Evolutionary conservation across 2,888 invertebrate species (phyloP).

Genomic region (Fragum whitleyi): DNA sequence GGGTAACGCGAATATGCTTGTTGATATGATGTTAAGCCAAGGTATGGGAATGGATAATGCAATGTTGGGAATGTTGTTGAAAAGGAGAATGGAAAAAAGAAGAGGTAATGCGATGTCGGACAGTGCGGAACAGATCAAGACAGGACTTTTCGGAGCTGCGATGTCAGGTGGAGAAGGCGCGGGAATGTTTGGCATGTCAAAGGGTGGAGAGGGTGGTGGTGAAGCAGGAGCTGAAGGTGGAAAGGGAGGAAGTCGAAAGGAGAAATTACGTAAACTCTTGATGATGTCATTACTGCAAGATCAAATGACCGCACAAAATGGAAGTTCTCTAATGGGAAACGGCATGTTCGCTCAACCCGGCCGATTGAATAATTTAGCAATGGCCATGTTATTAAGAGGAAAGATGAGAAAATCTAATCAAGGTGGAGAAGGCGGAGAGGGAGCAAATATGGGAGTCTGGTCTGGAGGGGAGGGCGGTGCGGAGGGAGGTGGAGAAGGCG

Average conservation of each 20-base stretch:
- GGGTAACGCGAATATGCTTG: background rate
- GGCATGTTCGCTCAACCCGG: background rate
- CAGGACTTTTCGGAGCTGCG: background rate
- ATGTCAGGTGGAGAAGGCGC: background rate
- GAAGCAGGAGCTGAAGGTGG: background rate
- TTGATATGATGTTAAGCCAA: background rate
- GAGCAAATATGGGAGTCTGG: background rate
- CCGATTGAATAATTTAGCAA: background rate
- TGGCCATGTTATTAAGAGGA: background rate
- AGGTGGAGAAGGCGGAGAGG: background rate
- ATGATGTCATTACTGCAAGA: background rate
- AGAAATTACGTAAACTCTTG: background rate
- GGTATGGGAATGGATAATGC: background rate
- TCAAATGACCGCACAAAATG: background rate
- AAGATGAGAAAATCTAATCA: background rate
- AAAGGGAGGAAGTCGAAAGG: background rate
- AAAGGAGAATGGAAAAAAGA: background rate
- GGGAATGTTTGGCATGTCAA: background rate
- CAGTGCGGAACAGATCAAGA: background rate
- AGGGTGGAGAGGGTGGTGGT: background rate
- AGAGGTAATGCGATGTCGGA: background rate
- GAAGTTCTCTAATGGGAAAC: background rate
- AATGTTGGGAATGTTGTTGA: background rate
- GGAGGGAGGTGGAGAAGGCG: background rate
- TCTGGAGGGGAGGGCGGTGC: background rate